Conservation (phyloP, 2,888 invertebrate genomes). For the Lucinisca nassula region DNA sequence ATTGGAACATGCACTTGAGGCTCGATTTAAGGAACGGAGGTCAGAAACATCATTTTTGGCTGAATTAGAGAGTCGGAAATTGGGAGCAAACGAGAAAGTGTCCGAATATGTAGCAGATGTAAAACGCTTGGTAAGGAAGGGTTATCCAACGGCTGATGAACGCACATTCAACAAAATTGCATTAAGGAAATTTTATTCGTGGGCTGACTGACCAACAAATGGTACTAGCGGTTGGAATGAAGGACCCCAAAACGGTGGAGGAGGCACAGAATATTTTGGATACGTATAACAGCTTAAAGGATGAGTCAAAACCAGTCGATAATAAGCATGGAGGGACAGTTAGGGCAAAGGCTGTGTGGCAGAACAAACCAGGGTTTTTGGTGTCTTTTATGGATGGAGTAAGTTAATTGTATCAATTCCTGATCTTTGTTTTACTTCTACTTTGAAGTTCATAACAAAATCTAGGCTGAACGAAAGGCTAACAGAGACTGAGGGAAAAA, state of each 20-base stretch:
- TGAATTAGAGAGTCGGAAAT: slow-evolving; percentile 43
- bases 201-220: slow-evolving; percentile 41
- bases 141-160: slow-evolving; percentile 42
- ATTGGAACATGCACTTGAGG: slow-evolving; percentile 18
- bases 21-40: slow-evolving; percentile 32
- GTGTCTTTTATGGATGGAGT: too few relatives aligned
- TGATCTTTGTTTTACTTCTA: too few relatives aligned
- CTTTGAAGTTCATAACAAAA: slow-evolving; percentile 6
- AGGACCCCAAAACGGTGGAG: too few relatives aligned
- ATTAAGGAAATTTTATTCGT: slow-evolving; percentile 54
- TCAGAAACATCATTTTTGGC: slow-evolving; percentile 27
- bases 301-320: slow-evolving; percentile 21
- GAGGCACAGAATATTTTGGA: slow-evolving; percentile 50
- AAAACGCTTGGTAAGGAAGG: slow-evolving; percentile 22
- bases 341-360: background rate
- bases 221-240: slow-evolving; percentile 46
- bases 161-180: slow-evolving; percentile 35
- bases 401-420: too few relatives aligned
- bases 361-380: background rate
- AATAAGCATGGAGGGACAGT: too few relatives aligned
- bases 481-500: background rate
- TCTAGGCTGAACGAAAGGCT: slow-evolving; percentile 1
- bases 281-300: slow-evolving; percentile 46
- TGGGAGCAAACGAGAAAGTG: slow-evolving; percentile 28
- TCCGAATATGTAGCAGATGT: slow-evolving; percentile 49